phyloP scores from a whole-genome alignment of 2,113 vertebrate genomes.

The Mungos mungo region DNA sequence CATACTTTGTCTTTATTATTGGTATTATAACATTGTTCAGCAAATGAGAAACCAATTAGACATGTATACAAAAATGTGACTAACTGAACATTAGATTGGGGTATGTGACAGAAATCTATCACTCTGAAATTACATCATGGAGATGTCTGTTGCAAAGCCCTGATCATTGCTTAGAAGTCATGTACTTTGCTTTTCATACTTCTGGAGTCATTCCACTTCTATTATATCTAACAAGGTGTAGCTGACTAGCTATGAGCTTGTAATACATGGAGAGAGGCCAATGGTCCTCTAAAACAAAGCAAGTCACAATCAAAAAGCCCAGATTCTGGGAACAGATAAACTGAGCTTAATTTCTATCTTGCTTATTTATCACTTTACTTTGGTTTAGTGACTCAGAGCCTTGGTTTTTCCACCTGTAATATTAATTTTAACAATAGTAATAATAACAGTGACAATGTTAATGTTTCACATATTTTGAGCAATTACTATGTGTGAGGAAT shows the following conservation, averaged over 20 bases:
- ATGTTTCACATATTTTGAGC: neutral
- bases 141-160: neutral
- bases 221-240: neutral
- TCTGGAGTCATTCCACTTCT: neutral
- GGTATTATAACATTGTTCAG: neutral
- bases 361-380: neutral
- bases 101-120: neutral
- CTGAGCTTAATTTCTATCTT: neutral
- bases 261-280: neutral
- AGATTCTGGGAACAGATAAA: neutral
- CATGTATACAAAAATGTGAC: neutral
- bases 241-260: neutral
- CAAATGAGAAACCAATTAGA: neutral
- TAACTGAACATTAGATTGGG: neutral
- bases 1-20: neutral
- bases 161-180: neutral
- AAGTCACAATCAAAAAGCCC: neutral
- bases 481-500: neutral
- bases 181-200: neutral
- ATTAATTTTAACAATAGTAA: neutral
- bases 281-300: neutral
- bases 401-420: neutral
- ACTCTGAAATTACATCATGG: neutral
- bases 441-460: neutral
- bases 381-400: neutral